Evolutionary conservation across 2,888 invertebrate genomes (phyloP).

Genomic region (Calameuta pallipes): DNA sequence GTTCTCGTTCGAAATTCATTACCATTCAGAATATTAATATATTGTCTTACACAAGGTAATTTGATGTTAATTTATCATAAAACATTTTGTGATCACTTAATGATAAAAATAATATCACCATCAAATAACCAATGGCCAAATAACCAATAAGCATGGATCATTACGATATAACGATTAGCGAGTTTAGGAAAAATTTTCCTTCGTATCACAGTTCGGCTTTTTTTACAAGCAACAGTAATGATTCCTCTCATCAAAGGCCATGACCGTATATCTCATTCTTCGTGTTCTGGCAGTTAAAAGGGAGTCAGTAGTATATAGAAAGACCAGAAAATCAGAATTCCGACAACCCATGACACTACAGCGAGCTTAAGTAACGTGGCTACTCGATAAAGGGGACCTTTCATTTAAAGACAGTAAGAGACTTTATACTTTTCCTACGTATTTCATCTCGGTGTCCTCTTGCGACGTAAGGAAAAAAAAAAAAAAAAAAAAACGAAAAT

Average conservation of each 20-base stretch:
- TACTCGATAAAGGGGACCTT: neutral
- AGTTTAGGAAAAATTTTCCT: no score
- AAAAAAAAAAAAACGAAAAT: slow-evolving; percentile 20
- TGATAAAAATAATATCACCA: no score
- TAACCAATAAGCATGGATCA: no score
- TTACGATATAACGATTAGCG: no score
- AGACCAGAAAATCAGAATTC: neutral
- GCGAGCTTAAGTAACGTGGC: slow-evolving; percentile 1
- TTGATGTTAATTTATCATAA: no score
- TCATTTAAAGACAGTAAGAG: slow-evolving; percentile 1
- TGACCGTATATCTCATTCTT: neutral
- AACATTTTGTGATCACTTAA: no score
- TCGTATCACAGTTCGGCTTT: neutral
- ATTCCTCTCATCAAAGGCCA: neutral
- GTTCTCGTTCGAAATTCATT: no score
- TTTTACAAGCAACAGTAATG: neutral
- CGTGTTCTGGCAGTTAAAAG: neutral
- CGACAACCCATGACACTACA: neutral
- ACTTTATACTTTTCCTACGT: neutral
- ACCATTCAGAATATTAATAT: no score
- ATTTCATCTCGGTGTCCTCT: neutral
- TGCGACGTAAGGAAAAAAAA: slow-evolving; percentile 15
- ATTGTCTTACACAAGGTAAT: no score
- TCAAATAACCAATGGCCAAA: no score
- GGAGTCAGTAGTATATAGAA: neutral